Evolutionary conservation across 2,113 vertebrate genomes (phyloP).

Genomic region (Brachypteracias leptosomus): DNA sequence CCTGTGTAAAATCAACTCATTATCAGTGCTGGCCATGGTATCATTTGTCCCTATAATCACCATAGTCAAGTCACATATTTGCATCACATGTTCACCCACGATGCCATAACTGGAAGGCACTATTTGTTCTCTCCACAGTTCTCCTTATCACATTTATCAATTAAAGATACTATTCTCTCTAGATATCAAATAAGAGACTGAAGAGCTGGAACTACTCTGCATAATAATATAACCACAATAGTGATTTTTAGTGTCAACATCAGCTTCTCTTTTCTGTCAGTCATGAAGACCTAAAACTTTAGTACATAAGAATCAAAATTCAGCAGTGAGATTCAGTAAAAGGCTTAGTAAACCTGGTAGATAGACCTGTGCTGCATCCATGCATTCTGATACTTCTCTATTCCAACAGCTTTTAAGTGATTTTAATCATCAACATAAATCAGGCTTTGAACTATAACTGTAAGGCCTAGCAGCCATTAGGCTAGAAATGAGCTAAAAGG

Average conservation of each 20-base stretch:
- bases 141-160: neutral
- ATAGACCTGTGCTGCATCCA: neutral
- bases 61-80: neutral
- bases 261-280: neutral
- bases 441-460: neutral
- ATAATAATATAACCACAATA: neutral
- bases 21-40: neutral
- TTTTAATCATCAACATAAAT: slow-evolving; percentile 1
- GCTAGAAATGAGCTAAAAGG: neutral
- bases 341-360: neutral
- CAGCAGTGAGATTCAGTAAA: neutral
- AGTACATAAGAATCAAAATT: neutral
- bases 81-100: neutral
- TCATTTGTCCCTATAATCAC: neutral
- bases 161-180: neutral
- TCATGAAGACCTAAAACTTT: neutral
- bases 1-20: neutral
- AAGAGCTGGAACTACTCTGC: neutral
- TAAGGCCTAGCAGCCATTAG: neutral
- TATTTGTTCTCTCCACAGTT: neutral
- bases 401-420: neutral
- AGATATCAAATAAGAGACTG: neutral
- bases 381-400: neutral
- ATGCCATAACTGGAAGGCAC: neutral
- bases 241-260: neutral